A percentile compares a stretch with the other conserved stretches of the same genome.
Conservation (phyloP, 1,140 invertebrate species). For the Drosophila subobscura region DNA sequence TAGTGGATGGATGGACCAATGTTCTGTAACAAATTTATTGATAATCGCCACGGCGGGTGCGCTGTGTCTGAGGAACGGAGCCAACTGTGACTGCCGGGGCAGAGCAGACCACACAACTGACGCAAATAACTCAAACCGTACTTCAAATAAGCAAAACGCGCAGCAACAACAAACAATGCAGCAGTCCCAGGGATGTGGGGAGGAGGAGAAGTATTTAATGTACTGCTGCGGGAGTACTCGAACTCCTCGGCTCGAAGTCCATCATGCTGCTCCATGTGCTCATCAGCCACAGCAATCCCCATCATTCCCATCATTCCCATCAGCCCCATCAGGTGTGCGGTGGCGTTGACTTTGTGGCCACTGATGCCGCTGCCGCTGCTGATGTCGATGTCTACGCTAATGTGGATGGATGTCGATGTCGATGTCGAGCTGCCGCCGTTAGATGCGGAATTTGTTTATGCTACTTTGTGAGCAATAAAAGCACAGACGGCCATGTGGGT, state of each 20-base stretch:
- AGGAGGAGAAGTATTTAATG: conserved; percentile 60
- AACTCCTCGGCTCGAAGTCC: conserved; percentile 13
- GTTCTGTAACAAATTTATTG: conserved; percentile 41
- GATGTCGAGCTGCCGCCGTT: conserved; percentile 34
- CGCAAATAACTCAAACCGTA: conserved; percentile 52
- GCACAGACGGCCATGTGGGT: conserved; percentile 66
- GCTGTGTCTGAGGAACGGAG: conserved; percentile 40
- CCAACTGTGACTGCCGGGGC: conserved; percentile 1
- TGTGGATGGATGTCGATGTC: conserved; percentile 7
- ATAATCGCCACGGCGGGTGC: not conserved
- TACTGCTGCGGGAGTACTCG: conserved; percentile 30
- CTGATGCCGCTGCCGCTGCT: not conserved
- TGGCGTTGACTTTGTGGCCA: conserved; percentile 65
- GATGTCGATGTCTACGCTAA: conserved; percentile 14
- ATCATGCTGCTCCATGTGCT: not conserved
- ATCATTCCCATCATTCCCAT: conserved; percentile 33
- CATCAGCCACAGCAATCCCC: conserved; percentile 7
- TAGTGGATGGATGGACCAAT: conserved; percentile 32
- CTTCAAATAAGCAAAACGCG: conserved; percentile 65
- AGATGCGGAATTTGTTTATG: conserved; percentile 77
- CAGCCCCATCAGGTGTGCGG: conserved; percentile 72
- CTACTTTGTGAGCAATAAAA: conserved; percentile 80
- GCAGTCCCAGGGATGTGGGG: conserved; percentile 20
- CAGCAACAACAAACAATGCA: conserved; percentile 52
- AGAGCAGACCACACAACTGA: conserved; percentile 60